Conservation (phyloP, 2,113 vertebrate species). For the Puma concolor region DNA sequence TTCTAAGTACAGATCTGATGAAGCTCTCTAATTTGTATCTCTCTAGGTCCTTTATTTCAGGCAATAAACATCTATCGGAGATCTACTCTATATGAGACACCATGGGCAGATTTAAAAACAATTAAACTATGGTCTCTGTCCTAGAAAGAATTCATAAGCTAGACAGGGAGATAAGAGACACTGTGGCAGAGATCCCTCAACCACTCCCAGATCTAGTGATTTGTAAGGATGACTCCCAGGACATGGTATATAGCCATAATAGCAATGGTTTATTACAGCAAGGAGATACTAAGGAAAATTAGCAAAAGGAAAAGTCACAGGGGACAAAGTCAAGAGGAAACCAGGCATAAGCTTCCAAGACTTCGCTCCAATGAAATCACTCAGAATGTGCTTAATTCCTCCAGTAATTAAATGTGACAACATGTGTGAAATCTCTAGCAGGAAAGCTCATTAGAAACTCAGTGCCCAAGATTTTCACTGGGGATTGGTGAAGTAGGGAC, state of each 20-base stretch:
- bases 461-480: background rate
- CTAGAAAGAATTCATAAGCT: background rate
- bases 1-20: background rate
- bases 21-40: constrained; percentile 32
- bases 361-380: background rate
- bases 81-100: background rate
- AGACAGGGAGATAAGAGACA: background rate
- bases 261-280: background rate
- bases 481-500: background rate
- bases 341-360: background rate
- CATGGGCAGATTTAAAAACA: background rate
- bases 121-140: background rate
- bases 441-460: background rate
- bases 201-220: background rate
- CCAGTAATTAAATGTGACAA: background rate
- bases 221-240: background rate
- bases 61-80: background rate
- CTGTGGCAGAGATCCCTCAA: background rate
- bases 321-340: background rate
- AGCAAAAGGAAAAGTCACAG: background rate
- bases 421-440: background rate
- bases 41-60: background rate
- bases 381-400: background rate
- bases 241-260: background rate
- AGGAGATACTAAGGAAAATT: background rate